These are phyloP conservation scores for Drosophila suboccidentalis DNA, from an alignment of 2,888 invertebrate species.

Conservation along the genomic window DNA sequence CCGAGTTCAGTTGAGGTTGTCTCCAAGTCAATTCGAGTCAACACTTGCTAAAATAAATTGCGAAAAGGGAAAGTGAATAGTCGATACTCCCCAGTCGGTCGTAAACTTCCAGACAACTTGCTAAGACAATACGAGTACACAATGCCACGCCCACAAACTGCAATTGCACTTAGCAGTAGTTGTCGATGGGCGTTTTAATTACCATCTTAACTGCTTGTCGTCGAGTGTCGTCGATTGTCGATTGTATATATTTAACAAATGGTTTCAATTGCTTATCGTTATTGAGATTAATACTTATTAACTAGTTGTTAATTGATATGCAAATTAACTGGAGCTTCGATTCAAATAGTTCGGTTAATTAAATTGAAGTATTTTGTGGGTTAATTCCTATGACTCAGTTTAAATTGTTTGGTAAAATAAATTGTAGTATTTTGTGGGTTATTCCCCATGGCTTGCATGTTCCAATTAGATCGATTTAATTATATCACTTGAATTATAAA, in stretches of 20 bases:
- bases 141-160: conserved; percentile 44
- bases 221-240: conserved; percentile 30
- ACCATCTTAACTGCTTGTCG: conserved; percentile 10
- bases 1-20: conserved; percentile 33
- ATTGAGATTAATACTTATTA: conserved; percentile 5
- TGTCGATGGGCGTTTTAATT: conserved; percentile 42
- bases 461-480: conserved; percentile 4
- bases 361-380: conserved; percentile 7
- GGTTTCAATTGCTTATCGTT: conserved; percentile 35
- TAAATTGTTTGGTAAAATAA: neutral
- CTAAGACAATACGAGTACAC: conserved; percentile 12
- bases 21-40: conserved; percentile 14
- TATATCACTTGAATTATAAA: conserved; percentile 2
- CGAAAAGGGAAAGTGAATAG: conserved; percentile 68
- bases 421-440: conserved; percentile 10
- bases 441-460: conserved; percentile 20
- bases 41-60: conserved; percentile 62
- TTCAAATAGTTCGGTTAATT: neutral
- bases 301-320: conserved; percentile 18
- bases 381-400: conserved; percentile 2
- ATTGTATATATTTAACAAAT: conserved; percentile 43
- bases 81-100: neutral
- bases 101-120: conserved; percentile 24
- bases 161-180: conserved; percentile 8
- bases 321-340: neutral